Percentiles rank a stretch among this genome's conserved stretches.
phyloP scores from a whole-genome alignment of 1,140 invertebrate species.

The Tetramorium simillimum region DNA sequence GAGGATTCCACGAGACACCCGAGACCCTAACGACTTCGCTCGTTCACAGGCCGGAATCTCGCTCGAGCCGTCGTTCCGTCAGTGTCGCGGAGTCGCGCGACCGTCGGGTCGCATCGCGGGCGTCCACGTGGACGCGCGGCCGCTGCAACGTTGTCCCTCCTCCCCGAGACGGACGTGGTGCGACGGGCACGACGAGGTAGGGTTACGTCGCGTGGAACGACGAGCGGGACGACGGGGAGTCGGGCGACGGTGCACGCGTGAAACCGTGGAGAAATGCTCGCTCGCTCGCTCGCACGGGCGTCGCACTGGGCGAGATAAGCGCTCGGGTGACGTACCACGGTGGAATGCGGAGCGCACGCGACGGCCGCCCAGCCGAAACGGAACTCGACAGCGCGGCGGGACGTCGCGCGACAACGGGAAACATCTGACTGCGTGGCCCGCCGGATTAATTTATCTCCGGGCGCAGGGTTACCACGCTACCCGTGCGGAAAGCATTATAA shows the following conservation, averaged over 20 bases:
- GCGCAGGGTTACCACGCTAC: conserved; percentile 49
- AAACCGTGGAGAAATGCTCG: not conserved
- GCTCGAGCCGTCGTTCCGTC: not conserved
- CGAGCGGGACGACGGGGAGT: not conserved
- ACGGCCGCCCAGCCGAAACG: conserved; percentile 43
- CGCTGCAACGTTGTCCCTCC: not conserved
- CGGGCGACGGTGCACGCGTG: not conserved
- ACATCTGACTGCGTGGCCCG: conserved; percentile 68
- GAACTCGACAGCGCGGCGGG: conserved; percentile 61
- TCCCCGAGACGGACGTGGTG: not conserved
- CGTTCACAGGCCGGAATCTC: not conserved
- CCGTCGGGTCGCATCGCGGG: not conserved
- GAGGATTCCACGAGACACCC: too few species aligned
- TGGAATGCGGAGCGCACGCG: conserved; percentile 18
- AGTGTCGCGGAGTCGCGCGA: not conserved
- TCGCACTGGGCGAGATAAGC: not conserved
- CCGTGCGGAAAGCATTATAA: not conserved
- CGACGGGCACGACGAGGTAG: not conserved
- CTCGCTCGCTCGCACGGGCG: not conserved
- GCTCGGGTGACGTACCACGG: not conserved
- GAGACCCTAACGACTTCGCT: not conserved
- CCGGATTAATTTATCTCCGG: conserved; percentile 24
- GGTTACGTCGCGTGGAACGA: conserved; percentile 7
- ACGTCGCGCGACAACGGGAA: conserved; percentile 42
- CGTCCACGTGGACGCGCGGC: not conserved